Base-by-base conservation (phyloP, 2,113 vertebrate genomes). In the Tringa solitaria region DNA sequence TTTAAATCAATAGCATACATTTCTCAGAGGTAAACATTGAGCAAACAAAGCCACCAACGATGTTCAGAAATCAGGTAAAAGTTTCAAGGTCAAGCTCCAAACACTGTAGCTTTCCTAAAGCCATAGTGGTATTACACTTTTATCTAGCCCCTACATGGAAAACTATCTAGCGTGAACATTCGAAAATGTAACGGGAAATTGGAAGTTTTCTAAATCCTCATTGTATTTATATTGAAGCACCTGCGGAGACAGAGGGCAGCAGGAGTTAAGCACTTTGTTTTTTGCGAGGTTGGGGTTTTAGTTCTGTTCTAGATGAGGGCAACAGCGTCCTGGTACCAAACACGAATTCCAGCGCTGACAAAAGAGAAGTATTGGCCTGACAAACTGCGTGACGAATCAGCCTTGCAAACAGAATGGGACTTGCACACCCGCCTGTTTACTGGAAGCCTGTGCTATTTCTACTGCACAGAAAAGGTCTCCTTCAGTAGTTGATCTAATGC, bases 1-100 rank as follows among this genome's bases (percentile, higher is more conserved):
- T 97, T 96, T 96, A 96, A 95, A 96, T 94, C 90, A 87, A 96
- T n/a, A 95, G 92, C 96, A 87, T 93, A 96, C 84, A 93, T 93
- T 95, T 96, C 65, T 90, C 86, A 65, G 94, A 96, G 65, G 96
- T 96, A 96, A 96, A 95, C 95, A 95, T 2, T 81, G 83, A 96
- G 94, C 96, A 93, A 95, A 97, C 85, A 88, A 96, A 96, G 92
- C 96, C 95, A 96, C 80, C 8, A 7, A 89, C 53, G 90, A 93
- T 84, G 86, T 74, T 92, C 69, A 75, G 85, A 91, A 96, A 86
- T 95, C 80, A 57, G 73, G 75, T 93, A 60, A 85, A 93, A 93
- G 73, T 81, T 94, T 96, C 80, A 90, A 92, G 79, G 68, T 95
- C 88, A 94, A 94, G 86, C 94, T 94, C 89, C 92, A 96, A 96